A percentile compares a stretch with the other conserved stretches of the same genome.
Evolutionary conservation across 2,797 vertebrate genomes (phyloP).

Genomic region (Malurus leucopterus): DNA sequence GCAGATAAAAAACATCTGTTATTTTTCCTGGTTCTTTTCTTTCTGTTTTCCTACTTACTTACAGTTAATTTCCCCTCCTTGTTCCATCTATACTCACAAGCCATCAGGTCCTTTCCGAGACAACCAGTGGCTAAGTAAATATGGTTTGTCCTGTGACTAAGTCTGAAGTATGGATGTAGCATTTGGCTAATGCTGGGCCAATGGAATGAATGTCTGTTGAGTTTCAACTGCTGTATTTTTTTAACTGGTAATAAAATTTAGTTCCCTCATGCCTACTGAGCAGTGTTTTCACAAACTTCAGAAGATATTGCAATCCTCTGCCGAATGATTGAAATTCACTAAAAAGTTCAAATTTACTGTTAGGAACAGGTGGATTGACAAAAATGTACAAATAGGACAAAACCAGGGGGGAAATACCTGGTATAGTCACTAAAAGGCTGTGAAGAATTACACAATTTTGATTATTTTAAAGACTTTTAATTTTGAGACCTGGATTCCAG

Average conservation of each 20-base stretch:
- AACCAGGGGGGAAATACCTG: not conserved
- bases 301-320: not conserved
- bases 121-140: not conserved
- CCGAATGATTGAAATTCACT: not conserved
- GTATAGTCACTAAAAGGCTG: not conserved
- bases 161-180: not conserved
- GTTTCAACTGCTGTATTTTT: not conserved
- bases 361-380: not conserved
- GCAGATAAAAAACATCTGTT: not conserved
- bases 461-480: not conserved
- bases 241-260: not conserved
- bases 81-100: not conserved
- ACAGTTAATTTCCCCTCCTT: not conserved
- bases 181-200: not conserved
- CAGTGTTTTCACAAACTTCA: not conserved
- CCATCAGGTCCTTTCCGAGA: not conserved
- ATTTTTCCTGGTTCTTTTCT: not conserved
- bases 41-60: not conserved
- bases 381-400: not conserved
- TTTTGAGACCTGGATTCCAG: not conserved
- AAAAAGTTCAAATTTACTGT: not conserved
- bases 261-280: not conserved
- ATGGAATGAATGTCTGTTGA: not conserved
- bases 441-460: not conserved
- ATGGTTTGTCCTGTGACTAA: not conserved